phyloP scores from a whole-genome alignment of 2,797 vertebrate genomes.

The Ctenosaura bakeri region DNA sequence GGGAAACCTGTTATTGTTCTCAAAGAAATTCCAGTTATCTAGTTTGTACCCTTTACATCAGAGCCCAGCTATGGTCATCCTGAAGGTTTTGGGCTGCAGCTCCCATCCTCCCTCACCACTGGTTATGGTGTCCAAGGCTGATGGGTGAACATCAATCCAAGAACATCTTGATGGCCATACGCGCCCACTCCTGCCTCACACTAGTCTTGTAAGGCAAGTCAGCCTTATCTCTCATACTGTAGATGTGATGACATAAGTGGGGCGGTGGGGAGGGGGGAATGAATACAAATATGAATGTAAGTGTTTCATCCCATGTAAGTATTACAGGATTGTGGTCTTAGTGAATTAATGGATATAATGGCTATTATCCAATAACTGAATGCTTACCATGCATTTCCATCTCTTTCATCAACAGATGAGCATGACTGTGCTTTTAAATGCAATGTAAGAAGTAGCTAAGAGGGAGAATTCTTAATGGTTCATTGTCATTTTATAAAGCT shows the following conservation, averaged over 20 bases:
- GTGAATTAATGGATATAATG: background rate
- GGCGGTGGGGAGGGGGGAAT: no score
- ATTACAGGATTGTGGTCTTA: background rate
- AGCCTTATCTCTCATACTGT: background rate
- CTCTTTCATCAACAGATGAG: no score
- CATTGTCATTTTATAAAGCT: slow-evolving; percentile 51
- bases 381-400: background rate
- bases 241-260: background rate
- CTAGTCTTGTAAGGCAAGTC: background rate
- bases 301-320: background rate
- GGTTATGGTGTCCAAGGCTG: no score
- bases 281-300: no score
- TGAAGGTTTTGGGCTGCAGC: no score
- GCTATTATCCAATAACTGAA: background rate
- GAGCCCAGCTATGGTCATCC: no score
- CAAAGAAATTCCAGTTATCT: no score
- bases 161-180: no score
- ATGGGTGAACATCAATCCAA: no score
- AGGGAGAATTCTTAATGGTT: slow-evolving; percentile 49
- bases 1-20: no score
- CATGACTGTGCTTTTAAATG: background rate
- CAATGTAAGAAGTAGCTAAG: background rate
- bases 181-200: no score
- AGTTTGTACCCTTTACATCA: background rate
- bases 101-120: no score